phyloP scores from a whole-genome alignment of 2,888 invertebrate species.

The Agonopterix heracliana region DNA sequence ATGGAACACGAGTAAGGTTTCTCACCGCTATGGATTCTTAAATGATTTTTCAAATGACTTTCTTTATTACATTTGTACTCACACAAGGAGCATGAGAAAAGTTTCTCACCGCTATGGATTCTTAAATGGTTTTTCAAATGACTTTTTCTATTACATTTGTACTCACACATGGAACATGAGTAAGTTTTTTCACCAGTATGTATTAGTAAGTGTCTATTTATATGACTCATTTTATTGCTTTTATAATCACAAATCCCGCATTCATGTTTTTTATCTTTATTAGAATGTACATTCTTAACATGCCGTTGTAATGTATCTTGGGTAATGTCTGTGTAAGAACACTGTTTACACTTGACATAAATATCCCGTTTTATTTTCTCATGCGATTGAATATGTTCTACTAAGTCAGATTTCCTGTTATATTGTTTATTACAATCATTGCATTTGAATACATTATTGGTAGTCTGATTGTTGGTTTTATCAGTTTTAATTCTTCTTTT shows the following conservation, averaged over 20 bases:
- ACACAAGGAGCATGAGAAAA: background rate
- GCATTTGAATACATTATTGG: background rate
- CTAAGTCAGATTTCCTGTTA: background rate
- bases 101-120: constrained; percentile 5
- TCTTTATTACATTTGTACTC: background rate
- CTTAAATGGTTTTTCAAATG: constrained; percentile 9
- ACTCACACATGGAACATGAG: background rate
- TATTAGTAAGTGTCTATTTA: constrained; percentile 10
- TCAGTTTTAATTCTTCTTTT: background rate
- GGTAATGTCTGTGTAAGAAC: background rate
- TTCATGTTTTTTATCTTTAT: background rate
- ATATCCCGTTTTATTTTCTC: background rate
- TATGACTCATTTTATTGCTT: background rate
- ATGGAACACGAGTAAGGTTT: background rate
- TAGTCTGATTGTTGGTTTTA: background rate
- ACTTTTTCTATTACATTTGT: background rate
- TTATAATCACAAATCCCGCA: constrained; percentile 1
- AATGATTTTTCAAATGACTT: constrained; percentile 6
- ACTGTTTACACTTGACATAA: background rate
- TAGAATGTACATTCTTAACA: background rate
- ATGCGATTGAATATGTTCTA: background rate
- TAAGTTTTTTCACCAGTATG: constrained; percentile 2
- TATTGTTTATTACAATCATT: background rate
- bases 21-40: constrained; percentile 6
- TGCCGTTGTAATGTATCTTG: background rate